A percentile compares a stretch with the other conserved stretches of the same genome.
Conservation (phyloP, 2,888 invertebrate species). For the Dicyrtomina minuta region DNA sequence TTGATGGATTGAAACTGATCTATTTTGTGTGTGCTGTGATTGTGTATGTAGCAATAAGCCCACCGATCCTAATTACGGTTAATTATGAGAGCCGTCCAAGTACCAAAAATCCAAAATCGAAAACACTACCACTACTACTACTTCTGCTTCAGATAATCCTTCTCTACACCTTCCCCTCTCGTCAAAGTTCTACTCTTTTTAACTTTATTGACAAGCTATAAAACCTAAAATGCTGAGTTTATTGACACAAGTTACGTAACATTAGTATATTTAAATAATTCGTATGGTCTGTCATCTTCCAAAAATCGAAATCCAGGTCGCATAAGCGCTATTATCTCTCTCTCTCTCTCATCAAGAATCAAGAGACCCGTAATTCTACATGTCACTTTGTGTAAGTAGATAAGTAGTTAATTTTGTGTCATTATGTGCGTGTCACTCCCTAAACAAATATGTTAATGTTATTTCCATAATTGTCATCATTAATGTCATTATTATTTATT, state of each 20-base stretch:
- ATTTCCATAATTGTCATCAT: too few species aligned
- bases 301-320: too few species aligned
- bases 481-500: too few species aligned
- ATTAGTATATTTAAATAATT: too few species aligned
- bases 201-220: neutral
- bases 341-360: too few species aligned
- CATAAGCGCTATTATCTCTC: neutral
- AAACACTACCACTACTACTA: conserved; percentile 22
- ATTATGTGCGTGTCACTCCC: too few species aligned
- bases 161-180: conserved; percentile 32
- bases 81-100: conserved; percentile 30
- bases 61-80: conserved; percentile 45
- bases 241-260: too few species aligned
- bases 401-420: too few species aligned
- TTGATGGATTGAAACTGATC: neutral
- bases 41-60: conserved; percentile 47
- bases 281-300: too few species aligned
- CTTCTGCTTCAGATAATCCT: conserved; percentile 35
- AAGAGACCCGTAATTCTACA: too few species aligned
- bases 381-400: too few species aligned
- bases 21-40: conserved; percentile 37
- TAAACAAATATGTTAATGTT: too few species aligned
- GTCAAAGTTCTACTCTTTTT: conserved; percentile 26
- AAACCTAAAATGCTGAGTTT: conserved; percentile 53
- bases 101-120: conserved; percentile 23